Evolutionary conservation across 2,113 vertebrate genomes (phyloP).

Genomic region (Nycticebus coucang): DNA sequence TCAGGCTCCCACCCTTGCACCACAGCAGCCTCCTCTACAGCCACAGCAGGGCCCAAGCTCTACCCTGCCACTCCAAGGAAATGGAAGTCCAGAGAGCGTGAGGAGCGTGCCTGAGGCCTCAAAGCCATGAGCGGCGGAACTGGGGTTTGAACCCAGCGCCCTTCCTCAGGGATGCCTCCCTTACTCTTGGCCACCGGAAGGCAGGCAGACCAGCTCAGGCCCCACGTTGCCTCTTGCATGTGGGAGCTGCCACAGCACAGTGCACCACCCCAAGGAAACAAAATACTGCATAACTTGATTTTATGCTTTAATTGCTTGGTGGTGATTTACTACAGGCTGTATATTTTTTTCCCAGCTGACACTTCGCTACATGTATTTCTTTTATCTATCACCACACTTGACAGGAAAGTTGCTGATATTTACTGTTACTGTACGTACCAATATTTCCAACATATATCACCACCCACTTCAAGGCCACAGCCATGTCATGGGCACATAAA

Average conservation of each 20-base stretch:
- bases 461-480: slow-evolving; percentile 42
- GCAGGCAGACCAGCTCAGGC: background rate
- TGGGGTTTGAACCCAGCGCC: background rate
- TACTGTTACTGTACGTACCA: slow-evolving; percentile 81
- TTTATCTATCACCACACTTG: slow-evolving; percentile 78
- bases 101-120: background rate
- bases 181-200: background rate
- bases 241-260: background rate
- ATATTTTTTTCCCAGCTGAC: slow-evolving; percentile 74
- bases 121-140: accelerated
- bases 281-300: slow-evolving; percentile 71
- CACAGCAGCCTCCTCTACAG: accelerated
- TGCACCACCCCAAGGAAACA: slow-evolving; percentile 24
- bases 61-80: background rate
- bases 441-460: slow-evolving; percentile 79
- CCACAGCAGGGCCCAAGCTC: background rate
- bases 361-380: slow-evolving; percentile 79
- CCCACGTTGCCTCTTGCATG: accelerated
- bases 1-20: background rate
- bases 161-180: background rate
- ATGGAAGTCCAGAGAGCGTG: background rate
- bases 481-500: background rate
- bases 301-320: slow-evolving; percentile 73
- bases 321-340: slow-evolving; percentile 72
- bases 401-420: slow-evolving; percentile 78